phyloP scores from a whole-genome alignment of 1,140 invertebrate genomes.

The Bombus waltoni region DNA sequence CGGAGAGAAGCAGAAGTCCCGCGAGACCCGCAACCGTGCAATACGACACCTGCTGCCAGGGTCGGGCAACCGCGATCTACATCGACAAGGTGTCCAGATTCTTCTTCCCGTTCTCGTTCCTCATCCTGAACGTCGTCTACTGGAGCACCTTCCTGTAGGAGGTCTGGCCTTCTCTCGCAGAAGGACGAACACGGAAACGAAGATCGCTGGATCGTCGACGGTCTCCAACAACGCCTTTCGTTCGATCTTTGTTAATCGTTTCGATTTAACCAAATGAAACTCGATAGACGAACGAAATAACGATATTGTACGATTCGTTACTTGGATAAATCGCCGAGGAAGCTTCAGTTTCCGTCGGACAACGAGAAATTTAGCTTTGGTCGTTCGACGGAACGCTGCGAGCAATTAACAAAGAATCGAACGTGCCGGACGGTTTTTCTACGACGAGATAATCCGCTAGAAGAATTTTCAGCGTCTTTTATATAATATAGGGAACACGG shows the following conservation, averaged over 20 bases:
- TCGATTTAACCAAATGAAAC: no score
- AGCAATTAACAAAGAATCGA: not conserved
- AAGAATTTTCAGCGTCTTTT: conserved; percentile 35
- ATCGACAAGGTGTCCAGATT: conserved; percentile 94
- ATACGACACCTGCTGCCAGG: conserved; percentile 93
- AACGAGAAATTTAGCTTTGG: not conserved
- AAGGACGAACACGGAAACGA: not conserved
- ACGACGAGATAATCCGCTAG: conserved; percentile 30
- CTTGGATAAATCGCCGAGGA: no score
- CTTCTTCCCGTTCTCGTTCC: conserved; percentile 94
- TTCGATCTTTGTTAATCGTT: not conserved
- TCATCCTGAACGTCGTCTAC: conserved; percentile 93
- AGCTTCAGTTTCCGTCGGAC: no score
- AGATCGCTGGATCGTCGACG: conserved; percentile 1
- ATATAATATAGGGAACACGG: conserved; percentile 6
- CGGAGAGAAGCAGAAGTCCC: conserved; percentile 80
- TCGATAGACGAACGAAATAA: no score
- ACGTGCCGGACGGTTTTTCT: conserved; percentile 7
- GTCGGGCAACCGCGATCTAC: conserved; percentile 91
- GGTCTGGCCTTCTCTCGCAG: not conserved
- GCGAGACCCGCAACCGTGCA: conserved; percentile 82
- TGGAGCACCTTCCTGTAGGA: conserved; percentile 92
- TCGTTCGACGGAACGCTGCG: not conserved
- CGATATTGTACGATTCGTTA: no score
- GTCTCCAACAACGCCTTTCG: not conserved